Conservation (phyloP, 92 coral and sea anemone species). For the Epizoanthus ramosus region DNA sequence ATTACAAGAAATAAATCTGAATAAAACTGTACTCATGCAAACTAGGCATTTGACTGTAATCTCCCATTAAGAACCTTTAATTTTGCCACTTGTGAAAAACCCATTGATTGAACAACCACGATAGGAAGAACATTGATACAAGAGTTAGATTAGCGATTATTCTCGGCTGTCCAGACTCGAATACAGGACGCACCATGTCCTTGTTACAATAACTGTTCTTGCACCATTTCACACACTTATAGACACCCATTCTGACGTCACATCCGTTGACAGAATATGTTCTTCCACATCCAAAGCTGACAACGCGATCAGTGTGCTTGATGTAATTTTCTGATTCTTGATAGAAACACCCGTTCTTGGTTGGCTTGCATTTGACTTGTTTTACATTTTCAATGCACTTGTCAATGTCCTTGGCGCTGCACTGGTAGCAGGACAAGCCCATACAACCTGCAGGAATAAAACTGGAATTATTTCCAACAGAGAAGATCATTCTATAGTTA, state of each 20-base stretch:
- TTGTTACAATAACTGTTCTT: constrained; percentile 46
- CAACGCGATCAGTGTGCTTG: constrained; percentile 41
- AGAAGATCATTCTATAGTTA: background rate
- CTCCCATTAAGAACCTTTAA: no score
- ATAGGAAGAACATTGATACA: background rate
- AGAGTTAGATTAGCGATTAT: background rate
- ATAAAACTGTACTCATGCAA: no score
- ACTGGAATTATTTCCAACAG: background rate
- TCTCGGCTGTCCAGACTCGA: constrained; percentile 8
- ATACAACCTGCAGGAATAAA: background rate
- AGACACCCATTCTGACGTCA: constrained; percentile 60
- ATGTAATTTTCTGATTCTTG: constrained; percentile 46
- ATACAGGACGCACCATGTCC: constrained; percentile 32
- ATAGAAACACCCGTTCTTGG: constrained; percentile 33
- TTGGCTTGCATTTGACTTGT: constrained; percentile 9
- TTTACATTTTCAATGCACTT: constrained; percentile 21
- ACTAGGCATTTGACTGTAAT: no score
- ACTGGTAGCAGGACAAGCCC: constrained; percentile 24
- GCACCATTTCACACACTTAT: constrained; percentile 57
- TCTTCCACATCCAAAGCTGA: constrained; percentile 52
- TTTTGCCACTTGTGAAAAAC: no score
- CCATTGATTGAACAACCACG: background rate
- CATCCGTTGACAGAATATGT: constrained; percentile 52
- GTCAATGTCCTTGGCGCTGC: constrained; percentile 31
- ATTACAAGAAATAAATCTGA: no score